Evolutionary conservation across 2,888 invertebrate genomes (phyloP), one percentile per base, ranked within the genome.

Genomic region (Apamea anceps): DNA sequence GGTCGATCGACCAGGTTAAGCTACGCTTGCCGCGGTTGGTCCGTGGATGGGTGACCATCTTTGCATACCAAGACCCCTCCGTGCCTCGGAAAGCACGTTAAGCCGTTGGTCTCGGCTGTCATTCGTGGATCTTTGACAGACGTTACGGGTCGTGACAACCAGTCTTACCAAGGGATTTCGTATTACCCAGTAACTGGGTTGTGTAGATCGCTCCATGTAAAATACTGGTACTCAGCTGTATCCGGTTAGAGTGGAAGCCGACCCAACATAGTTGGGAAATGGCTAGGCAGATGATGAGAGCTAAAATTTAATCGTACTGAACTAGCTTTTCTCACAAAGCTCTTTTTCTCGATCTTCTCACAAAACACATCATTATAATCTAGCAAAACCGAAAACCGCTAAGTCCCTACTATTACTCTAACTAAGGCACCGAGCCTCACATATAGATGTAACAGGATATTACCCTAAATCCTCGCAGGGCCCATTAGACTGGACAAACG

Each of bases 401-500:
- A 83, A 72, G 54, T 45, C 78, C 32, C 37, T 25, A 37, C 71
- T 71, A 82, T 80, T 42, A 71, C 68, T 60, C 45, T n/a, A 70
- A 76, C 57, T 63, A 70, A 66, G 82, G 77, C 70, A 28, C 21
- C 67, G 45, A 57, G 45, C 15, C 63, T 8, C 70, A 67, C 68
- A 66, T 76, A 82, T 66, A 70, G 67, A 85, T 78, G 82, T 82
- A 79, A 77, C 75, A 68, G 75, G 87, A 81, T 81, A 81, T 77
- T 81, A 80, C 74, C 77, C 80, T 77, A 79, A 81, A 83, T 86
- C 84, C 86, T 81, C 80, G 54, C 75, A 75, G 81, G 82, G 71
- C 67, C 88, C 88, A 89, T 89, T 89, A 89, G 84, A 75, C 77
- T 84, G 81, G 82, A 85, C 86, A 88, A 86, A 86, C 88, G 85